These are phyloP conservation scores for Drosophila arawakana DNA, from an alignment of 1,140 invertebrate genomes.

Conservation along the genomic window DNA sequence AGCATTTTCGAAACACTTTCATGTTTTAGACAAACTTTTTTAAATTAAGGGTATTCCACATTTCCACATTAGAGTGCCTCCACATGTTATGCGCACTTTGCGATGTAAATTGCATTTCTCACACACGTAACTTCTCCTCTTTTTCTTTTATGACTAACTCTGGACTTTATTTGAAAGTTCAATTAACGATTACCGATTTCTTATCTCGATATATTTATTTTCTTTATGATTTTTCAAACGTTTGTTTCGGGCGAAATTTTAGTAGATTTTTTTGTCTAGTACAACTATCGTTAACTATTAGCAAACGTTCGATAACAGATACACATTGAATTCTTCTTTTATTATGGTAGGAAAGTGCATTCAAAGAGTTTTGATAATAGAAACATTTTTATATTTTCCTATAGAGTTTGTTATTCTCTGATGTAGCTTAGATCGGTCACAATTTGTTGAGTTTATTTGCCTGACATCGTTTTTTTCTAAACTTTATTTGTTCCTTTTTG, in stretches of 20 bases:
- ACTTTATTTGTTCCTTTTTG: conserved; percentile 13
- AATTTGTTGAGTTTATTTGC: conserved; percentile 24
- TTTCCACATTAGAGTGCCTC: not conserved
- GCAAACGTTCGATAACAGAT: conserved; percentile 7
- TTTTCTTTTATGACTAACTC: not conserved
- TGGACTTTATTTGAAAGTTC: not conserved
- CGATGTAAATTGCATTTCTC: conserved; percentile 7
- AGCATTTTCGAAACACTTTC: conserved; percentile 20
- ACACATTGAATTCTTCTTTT: not conserved
- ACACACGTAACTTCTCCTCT: not conserved
- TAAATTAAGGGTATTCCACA: conserved; percentile 5
- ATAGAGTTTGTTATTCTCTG: conserved; percentile 15
- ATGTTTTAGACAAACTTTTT: conserved; percentile 17
- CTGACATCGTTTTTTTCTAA: conserved; percentile 26
- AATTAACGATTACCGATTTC: not conserved
- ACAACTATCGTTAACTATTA: conserved; percentile 4
- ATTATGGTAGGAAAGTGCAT: conserved; percentile 4
- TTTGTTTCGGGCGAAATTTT: not conserved
- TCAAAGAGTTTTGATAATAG: not conserved
- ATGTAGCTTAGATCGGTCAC: conserved; percentile 34
- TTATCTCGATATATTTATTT: not conserved
- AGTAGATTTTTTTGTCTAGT: not conserved
- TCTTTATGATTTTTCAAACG: not conserved
- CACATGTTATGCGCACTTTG: not conserved
- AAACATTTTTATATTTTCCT: not conserved